Evolutionary conservation across 2,113 vertebrate species (phyloP), one percentile per base, ranked within the genome.

Genomic region (Candoia aspera): DNA sequence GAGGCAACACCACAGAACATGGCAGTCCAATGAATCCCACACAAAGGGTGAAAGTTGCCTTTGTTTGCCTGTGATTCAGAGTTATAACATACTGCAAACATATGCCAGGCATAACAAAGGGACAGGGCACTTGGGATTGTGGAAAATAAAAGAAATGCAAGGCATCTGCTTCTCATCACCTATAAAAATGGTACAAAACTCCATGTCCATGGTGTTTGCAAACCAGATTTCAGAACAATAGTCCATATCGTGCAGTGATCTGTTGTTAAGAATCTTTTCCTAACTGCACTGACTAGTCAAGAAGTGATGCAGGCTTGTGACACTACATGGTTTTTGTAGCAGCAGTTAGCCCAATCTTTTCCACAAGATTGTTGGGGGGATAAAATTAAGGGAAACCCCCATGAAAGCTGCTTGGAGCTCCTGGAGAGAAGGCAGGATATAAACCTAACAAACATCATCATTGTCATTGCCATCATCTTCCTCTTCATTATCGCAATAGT

Each of bases 21-120:
- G 90, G 94, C 93, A 96, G 94, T 95, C 97, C 96, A 95, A 95
- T 94, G 96, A 97, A 97, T 95, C 95, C 97, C 95, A 97, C 95
- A 96, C 96, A 97, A 97, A 97, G 96, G 96, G 97, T 97, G 97
- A 97, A 97, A 97, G 97, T 97, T 96, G 96, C 96, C 95, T 97
- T 96, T 97, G 96, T 97, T 97, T 97, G 93, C 97, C 95, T 96
- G 95, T 95, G 96, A 97, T 96, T 94, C 91, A 93, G 94, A 97
- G 94, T 94, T 95, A 93, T 95, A 92, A 96, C 94, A 95, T 95
- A 95, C 95, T 97, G 96, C 95, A 97, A 96, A 96, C 96, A 97
- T 95, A 97, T 97, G 96, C 95, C 95, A 96, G 96, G 96, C 96
- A 96, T 97, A 95, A 97, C 96, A 97, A 97, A 97, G 97, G 97